Base-by-base conservation (phyloP, 2,113 vertebrate genomes). In the Toxostoma redivivum region DNA sequence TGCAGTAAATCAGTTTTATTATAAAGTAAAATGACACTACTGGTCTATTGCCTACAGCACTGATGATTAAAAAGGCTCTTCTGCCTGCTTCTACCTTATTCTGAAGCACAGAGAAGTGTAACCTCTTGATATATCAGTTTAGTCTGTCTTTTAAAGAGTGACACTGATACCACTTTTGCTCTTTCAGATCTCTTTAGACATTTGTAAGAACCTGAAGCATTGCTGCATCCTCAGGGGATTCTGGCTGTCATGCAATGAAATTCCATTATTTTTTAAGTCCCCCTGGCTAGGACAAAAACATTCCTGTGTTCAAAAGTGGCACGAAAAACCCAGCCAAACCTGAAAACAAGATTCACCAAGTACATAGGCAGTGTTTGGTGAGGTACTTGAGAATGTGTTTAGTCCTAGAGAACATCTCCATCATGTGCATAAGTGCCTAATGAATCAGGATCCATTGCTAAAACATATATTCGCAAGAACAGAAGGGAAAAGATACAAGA, bases 1-100 rank as follows among this genome's bases (percentile, higher is more conserved):
- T 90, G 33, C 56, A 90, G 31, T 95, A 94, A 80, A 88, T 65
- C 71, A 77, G 19, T 72, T 90, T 60, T 72, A 92, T 92, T 67
- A 56, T 45, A 80, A 51, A 72, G n/a, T 48, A 80, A 93, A 94
- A 70, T 53, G 11, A 73, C 60, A 66, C 10, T 80, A 22, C 37
- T 57, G 76, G 31, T 80, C 71, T 88, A 83, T 42, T 90, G 45
- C 40, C 37, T 66, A 45, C 28, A 76, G 18, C 37, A 33, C 0
- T 77, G 37, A 61, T 33, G 16, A 85, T 85, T 86, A 40, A 77
- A 88, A 88, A 82, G 25, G 8, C 4, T 86, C 40, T 88, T 94
- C 22, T 82, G 37, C 25, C 48, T 72, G 24, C 7, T 77, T 94
- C 31, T 70, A 67, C n/a, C 7, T 62, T 38, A 47, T 35, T 61